Conservation (phyloP, 2,797 vertebrate species). For the Vireo griseus region DNA sequence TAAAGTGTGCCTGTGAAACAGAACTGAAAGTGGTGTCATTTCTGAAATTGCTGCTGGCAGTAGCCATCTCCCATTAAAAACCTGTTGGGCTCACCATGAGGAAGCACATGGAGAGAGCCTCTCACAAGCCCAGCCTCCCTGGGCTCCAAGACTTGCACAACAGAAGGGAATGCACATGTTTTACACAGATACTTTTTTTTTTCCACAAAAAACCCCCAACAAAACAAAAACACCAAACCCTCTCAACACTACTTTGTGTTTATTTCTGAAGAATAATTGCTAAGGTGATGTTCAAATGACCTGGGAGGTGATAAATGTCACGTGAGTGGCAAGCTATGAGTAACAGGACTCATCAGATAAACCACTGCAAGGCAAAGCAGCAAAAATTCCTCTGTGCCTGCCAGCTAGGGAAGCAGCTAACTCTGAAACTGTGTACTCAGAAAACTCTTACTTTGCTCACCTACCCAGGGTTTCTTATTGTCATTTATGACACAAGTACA, state of each 20-base stretch:
- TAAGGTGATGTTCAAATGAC: background rate
- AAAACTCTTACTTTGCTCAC: background rate
- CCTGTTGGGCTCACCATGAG: background rate
- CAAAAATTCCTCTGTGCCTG: background rate
- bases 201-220: background rate
- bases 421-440: background rate
- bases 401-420: background rate
- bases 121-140: background rate
- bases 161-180: background rate
- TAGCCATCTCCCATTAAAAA: background rate
- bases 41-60: background rate
- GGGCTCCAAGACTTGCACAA: rapidly evolving
- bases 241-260: background rate
- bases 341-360: background rate
- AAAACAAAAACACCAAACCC: background rate
- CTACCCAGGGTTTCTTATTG: background rate
- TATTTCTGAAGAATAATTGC: background rate
- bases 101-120: background rate
- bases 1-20: background rate
- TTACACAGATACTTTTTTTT: background rate
- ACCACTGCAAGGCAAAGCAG: background rate
- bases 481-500: background rate
- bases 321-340: background rate
- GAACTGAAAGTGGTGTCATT: background rate
- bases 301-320: background rate